Percentiles rank a stretch among this genome's conserved stretches.
phyloP scores from a whole-genome alignment of 1,140 invertebrate genomes.

The Wasmannia auropunctata region DNA sequence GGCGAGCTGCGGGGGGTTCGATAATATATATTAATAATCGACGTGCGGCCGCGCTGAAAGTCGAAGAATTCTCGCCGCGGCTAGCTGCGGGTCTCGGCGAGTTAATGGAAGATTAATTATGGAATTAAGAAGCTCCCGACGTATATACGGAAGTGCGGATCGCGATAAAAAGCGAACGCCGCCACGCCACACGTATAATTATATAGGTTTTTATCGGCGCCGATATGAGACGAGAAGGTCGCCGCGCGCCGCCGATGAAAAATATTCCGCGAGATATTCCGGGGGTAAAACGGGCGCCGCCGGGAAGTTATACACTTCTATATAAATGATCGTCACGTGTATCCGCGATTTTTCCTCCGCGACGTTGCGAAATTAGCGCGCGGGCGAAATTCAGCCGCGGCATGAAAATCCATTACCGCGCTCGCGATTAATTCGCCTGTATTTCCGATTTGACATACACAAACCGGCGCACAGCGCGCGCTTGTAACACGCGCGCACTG shows the following conservation, averaged over 20 bases:
- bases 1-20: slow-evolving; percentile 34
- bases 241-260: not conserved
- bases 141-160: no score
- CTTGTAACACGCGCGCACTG: no score
- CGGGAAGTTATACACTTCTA: no score
- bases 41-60: slow-evolving; percentile 23
- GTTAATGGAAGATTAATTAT: slow-evolving; percentile 49
- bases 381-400: not conserved
- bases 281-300: no score
- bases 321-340: slow-evolving; percentile 10
- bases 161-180: no score
- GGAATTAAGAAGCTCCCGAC: slow-evolving; percentile 29
- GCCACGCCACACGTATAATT: no score
- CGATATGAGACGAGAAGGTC: no score
- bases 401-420: slow-evolving; percentile 36
- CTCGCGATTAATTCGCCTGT: slow-evolving; percentile 35
- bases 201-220: no score
- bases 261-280: not conserved
- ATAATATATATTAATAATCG: no score
- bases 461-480: not conserved
- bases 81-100: not conserved
- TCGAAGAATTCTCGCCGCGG: not conserved
- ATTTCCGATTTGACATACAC: slow-evolving; percentile 16
- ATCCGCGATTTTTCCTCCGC: not conserved
- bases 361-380: not conserved